Conservation (phyloP, 64 coral and sea anemone species). For the Anthopleura sola region DNA sequence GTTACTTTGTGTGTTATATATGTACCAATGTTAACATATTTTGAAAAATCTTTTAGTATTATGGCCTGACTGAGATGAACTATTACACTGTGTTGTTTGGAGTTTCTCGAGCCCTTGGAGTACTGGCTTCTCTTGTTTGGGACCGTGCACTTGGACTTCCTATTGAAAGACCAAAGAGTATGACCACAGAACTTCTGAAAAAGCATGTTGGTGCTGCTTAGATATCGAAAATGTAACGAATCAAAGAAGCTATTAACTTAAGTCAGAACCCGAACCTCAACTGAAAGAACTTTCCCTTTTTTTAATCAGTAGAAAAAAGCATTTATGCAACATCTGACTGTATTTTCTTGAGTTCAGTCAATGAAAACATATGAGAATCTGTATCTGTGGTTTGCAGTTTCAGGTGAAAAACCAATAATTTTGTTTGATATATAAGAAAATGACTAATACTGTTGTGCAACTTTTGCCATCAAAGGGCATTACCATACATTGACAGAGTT, state of each 20-base stretch:
- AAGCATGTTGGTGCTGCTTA: constrained; percentile 29
- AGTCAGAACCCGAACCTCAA: not conserved
- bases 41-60: constrained; percentile 57
- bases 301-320: not conserved
- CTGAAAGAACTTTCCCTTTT: not conserved
- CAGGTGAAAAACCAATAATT: not conserved
- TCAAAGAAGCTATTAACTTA: not conserved
- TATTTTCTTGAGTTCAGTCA: not conserved
- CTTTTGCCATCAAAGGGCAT: not conserved
- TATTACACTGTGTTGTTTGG: constrained; percentile 99
- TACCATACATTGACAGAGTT: not conserved
- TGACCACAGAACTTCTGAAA: constrained; percentile 86
- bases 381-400: not conserved
- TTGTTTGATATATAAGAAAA: not conserved
- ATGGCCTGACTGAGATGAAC: constrained; percentile 94
- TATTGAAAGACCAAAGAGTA: constrained; percentile 94
- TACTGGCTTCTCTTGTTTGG: constrained; percentile 89
- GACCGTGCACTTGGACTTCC: constrained; percentile 87
- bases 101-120: constrained; percentile 91
- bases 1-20: not conserved
- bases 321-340: not conserved
- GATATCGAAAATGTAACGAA: not conserved
- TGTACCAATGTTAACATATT: not conserved
- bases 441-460: not conserved
- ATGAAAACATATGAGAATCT: not conserved